Evolutionary conservation across 1,140 invertebrate species (phyloP).

Genomic region (Tetranychus urticae): DNA sequence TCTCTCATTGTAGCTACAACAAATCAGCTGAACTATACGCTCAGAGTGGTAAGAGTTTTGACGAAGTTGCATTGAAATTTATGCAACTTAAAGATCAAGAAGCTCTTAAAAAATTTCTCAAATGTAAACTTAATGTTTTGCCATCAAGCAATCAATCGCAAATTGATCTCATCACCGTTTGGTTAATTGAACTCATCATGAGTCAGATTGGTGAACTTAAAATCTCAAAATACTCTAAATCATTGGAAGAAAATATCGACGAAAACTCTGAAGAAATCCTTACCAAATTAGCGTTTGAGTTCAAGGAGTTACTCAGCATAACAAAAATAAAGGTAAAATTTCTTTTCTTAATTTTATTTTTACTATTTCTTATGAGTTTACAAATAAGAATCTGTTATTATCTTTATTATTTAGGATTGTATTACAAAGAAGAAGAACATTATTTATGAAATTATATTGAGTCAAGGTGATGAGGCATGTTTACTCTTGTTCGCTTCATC

Average conservation of each 20-base stretch:
- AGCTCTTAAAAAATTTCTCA: constrained; percentile 61
- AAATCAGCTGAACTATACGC: background rate
- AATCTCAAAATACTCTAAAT: background rate
- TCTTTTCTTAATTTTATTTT: background rate
- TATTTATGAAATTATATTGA: constrained; percentile 66
- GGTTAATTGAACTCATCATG: constrained; percentile 75
- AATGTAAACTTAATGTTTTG: constrained; percentile 25
- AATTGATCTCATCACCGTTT: constrained; percentile 70
- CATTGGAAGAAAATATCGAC: background rate
- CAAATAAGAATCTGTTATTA: background rate
- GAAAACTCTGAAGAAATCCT: background rate
- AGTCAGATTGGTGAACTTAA: constrained; percentile 40
- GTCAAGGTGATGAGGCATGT: constrained; percentile 75
- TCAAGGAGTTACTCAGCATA: background rate
- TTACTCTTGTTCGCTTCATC: constrained; percentile 29
- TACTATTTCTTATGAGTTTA: background rate
- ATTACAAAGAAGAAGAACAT: constrained; percentile 46
- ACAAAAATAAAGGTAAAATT: background rate
- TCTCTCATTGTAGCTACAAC: background rate
- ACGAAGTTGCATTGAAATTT: constrained; percentile 80
- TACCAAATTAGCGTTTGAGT: background rate
- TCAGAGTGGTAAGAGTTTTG: constrained; percentile 69
- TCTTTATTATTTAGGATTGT: constrained; percentile 17
- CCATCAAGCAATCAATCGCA: constrained; percentile 31
- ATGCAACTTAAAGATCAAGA: constrained; percentile 52